These are phyloP conservation scores for Nothura maculosa DNA, from an alignment of 2,797 vertebrate genomes.

Conservation along the genomic window DNA sequence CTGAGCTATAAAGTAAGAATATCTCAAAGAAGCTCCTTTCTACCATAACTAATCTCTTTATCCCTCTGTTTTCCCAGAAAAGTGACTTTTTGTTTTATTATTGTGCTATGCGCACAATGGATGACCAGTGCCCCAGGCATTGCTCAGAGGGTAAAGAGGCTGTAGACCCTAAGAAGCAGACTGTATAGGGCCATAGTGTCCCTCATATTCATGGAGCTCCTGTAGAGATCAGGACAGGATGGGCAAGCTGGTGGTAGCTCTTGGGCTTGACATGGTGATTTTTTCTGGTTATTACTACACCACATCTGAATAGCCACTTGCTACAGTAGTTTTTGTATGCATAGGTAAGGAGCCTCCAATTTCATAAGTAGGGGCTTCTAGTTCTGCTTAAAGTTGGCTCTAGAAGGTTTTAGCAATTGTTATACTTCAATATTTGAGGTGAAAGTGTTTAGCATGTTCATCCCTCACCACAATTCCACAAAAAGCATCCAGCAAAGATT, in stretches of 20 bases:
- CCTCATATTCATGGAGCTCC: background rate
- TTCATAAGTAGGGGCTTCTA: accelerated
- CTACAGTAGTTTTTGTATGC: background rate
- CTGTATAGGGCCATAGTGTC: too few relatives aligned
- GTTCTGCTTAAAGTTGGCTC: background rate
- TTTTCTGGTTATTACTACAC: background rate
- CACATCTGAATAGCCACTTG: background rate
- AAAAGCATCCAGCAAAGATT: background rate
- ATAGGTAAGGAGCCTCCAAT: background rate
- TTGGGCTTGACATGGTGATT: background rate
- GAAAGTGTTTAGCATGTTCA: background rate
- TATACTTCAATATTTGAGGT: background rate
- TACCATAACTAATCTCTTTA: background rate
- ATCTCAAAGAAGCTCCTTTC: background rate
- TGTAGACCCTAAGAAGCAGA: background rate
- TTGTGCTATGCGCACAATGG: background rate
- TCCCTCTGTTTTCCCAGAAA: background rate
- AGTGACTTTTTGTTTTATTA: background rate
- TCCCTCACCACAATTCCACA: background rate
- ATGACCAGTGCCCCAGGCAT: background rate
- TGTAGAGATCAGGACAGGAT: background rate
- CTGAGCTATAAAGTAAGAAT: background rate
- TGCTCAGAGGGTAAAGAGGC: background rate
- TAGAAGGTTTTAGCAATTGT: background rate
- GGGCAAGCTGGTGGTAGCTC: background rate